Evolutionary conservation across 2,888 invertebrate genomes (phyloP), one percentile per base, ranked within the genome.

Genomic region (Atrina japonica): DNA sequence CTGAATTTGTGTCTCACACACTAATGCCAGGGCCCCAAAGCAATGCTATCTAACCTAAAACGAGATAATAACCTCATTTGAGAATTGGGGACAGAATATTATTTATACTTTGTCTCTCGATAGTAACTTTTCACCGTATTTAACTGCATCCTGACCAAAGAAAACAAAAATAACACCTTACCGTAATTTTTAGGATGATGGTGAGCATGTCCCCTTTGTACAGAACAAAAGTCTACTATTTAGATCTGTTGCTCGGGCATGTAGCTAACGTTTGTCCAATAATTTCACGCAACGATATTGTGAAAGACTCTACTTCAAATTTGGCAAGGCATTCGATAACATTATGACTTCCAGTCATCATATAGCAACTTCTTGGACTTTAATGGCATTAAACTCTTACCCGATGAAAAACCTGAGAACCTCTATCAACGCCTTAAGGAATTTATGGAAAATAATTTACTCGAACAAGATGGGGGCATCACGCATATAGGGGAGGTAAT

Each of bases 381-480:
- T 35, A 52, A 65, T 23, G 29, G 43, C 21, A 71, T 82, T 6
- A 29, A 71, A 9, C 63, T 78, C 16, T 67, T 75, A 47, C 70
- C 75, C 0, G 68, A 64, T 18, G 80, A 81, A 66, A 49, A 76
- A 2, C 78, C 74, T 2, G 82, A 77, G 27, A 76, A 81, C 47
- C 56, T 80, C 2, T 78, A 50, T 52, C 81, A 81, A 49, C 45
- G 77, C 1, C 21, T 81, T 1, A 58, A 47, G n/a, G 65, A 58
- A 50, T 77, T 79, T 30, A 60, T 75, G 1, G 77, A 76, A 18
- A 77, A 77, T 65, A 82, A 73, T 35, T 49, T 81, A 14, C 55
- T 75, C 2, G 52, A 49, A 5, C 2, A 21, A n/a, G 59, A 59
- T 60, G 65, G 73, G 3, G 60, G 58, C 21, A 69, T 75, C 21